Base-by-base conservation (phyloP, 2,797 vertebrate species). In the Mallotus villosus region DNA sequence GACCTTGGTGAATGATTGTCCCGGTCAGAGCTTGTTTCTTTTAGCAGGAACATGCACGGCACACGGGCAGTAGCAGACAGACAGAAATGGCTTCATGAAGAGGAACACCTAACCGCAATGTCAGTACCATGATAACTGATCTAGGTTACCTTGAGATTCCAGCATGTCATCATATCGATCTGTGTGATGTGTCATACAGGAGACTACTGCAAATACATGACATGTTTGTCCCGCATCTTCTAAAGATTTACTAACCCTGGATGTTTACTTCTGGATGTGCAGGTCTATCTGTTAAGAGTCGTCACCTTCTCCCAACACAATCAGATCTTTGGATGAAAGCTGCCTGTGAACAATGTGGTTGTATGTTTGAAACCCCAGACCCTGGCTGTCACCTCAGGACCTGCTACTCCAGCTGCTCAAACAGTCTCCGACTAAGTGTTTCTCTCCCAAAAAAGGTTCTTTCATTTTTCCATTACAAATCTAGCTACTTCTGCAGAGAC, bases 221-320 rank as follows among this genome's bases (percentile, higher is more conserved):
- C 83, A 87, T 75, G 82, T 86, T 78, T 88, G 60, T 80, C 49
- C 49, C 74, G 77, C 80, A 78, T 83, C 77, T 83, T 86, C 85
- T 78, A 68, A 74, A 78, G 73, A 67, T 62, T 5, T 34, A 74
- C 49, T 79, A 73, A 76, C 69, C 51, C 58, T 70, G 75, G 62
- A 62, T 49, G 27, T 17, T 41, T 62, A 1, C 64, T 70, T 68
- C 49, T 76, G 46, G 65, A 19, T 17, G 14, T 59, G 74, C 29
- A 60, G 64, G 27, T 77, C 63, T 63, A 49, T 60, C 11, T 11
- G 2, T 49, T 34, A 7, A 21, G 21, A 68, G 65, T 1, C n/a
- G 49, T 63, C 16, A 19, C 3, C 8, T 53, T 41, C 11, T 49
- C 62, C 74, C 7, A 2, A 63, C 70, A n/a, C 22, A 60, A 25